Evolutionary conservation across 2,888 invertebrate genomes (phyloP).

Genomic region (Caenorhabditis sp.): DNA sequence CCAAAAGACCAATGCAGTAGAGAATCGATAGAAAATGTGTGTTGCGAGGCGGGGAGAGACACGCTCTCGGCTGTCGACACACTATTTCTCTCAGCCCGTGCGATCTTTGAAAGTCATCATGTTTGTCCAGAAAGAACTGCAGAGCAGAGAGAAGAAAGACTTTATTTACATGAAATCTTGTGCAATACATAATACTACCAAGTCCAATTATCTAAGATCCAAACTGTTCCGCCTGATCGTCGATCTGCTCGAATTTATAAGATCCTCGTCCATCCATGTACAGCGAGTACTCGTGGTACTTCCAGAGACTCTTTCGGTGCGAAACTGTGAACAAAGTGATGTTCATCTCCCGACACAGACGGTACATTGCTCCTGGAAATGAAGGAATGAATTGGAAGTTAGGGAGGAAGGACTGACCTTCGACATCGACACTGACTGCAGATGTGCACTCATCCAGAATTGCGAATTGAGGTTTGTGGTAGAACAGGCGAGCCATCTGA

Average conservation of each 20-base stretch:
- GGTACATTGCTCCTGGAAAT: conserved; percentile 75
- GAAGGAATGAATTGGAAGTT: no score
- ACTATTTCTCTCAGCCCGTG: conserved; percentile 7
- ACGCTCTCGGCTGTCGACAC: conserved; percentile 9
- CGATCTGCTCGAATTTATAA: conserved; percentile 92
- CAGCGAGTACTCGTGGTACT: conserved; percentile 88
- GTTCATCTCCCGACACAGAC: conserved; percentile 87
- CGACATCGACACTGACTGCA: conserved; percentile 85
- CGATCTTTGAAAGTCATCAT: conserved; percentile 49
- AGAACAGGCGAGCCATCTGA: conserved; percentile 83
- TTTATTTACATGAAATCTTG: conserved; percentile 59
- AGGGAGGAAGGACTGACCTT: no score
- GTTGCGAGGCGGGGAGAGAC: background rate
- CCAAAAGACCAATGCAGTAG: conserved; percentile 15
- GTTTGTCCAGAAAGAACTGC: conserved; percentile 15
- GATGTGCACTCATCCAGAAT: conserved; percentile 85
- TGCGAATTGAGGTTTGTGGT: conserved; percentile 84
- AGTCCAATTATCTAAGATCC: conserved; percentile 90
- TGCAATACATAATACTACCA: background rate
- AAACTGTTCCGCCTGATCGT: conserved; percentile 92
- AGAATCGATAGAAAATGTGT: conserved; percentile 33
- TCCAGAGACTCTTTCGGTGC: conserved; percentile 88
- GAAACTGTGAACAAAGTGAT: conserved; percentile 97
- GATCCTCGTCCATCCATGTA: conserved; percentile 96
- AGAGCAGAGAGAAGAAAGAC: conserved; percentile 10